These are phyloP conservation scores for Drosophila cyrtoloma DNA, from an alignment of 2,888 invertebrate genomes.

Conservation along the genomic window DNA sequence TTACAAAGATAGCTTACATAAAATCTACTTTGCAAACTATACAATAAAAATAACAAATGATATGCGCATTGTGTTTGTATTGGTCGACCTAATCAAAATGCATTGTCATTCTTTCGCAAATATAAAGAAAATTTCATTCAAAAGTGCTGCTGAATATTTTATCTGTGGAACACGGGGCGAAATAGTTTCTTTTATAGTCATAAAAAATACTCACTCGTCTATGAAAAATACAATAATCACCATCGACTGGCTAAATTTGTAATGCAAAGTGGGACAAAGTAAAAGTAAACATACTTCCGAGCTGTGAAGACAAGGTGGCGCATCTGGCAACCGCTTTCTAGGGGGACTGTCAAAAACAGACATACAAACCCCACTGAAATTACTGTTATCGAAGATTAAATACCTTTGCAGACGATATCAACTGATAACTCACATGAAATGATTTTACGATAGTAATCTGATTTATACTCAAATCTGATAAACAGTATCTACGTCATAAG, in stretches of 20 bases:
- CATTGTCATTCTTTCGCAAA: constrained; percentile 50
- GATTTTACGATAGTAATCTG: neutral
- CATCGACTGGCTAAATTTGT: constrained; percentile 1
- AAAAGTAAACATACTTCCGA: constrained; percentile 22
- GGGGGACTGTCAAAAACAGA: constrained; percentile 26
- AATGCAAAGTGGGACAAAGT: constrained; percentile 12
- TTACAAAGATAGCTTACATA: constrained; percentile 64
- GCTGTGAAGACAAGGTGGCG: constrained; percentile 3
- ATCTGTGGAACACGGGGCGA: constrained; percentile 22
- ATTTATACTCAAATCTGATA: neutral
- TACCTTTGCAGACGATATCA: neutral
- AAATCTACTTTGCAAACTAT: constrained; percentile 44
- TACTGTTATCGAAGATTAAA: neutral
- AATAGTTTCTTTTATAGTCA: constrained; percentile 15
- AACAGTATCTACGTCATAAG: neutral
- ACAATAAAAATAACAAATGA: constrained; percentile 39
- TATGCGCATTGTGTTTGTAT: constrained; percentile 61
- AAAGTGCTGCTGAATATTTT: constrained; percentile 34
- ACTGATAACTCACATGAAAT: neutral
- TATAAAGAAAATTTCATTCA: constrained; percentile 61
- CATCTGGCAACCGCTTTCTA: neutral
- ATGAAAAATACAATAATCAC: constrained; percentile 3
- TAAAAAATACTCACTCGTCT: neutral
- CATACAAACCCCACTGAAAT: neutral
- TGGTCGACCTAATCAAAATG: constrained; percentile 39